Base-by-base conservation (phyloP, 2,113 vertebrate genomes). In the Gavialis gangeticus region DNA sequence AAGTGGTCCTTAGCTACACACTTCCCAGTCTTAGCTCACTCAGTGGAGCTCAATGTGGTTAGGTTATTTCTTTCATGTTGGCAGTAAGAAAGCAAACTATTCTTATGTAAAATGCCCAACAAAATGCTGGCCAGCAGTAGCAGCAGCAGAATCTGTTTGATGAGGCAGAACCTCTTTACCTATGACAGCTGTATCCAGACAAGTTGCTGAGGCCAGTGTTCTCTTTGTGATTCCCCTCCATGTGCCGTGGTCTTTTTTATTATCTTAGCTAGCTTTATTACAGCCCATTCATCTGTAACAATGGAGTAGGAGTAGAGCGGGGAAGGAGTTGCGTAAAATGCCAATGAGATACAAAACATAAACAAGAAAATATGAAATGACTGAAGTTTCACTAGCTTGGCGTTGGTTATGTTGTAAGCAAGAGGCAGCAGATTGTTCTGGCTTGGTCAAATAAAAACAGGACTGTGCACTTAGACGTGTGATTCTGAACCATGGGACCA, bases 61-160 rank as follows among this genome's bases (percentile, higher is more conserved):
- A 0, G 2, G 59, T 27, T 17, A 21, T 3, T 19, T 75, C 60
- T 69, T n/a, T 79, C n/a, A 66, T n/a, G 0, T 1, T n/a, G 27
- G 6, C 69, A 30, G 34, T 3, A 58, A 27, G 56, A 66, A 75
- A 27, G 1, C 5, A 67, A 79, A n/a, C 46, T 63, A 5, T 9
- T 12, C 30, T 34, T 58, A 8, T 1, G 27, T n/a, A 63, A 76
- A 84, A 27, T 1, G 21, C 12, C 66, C 27, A 56, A 67, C 69
- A 86, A 18, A 0, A 1, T 75, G 19, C 60, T 28, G 75, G 62
- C 56, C 66, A 54, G 55, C 46, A 46, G 46, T 46, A 71, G 67
- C 75, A 6, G 27, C 57, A 54, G 58, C 76, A 59, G 69, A 14
- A 28, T 22, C 25, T 75, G 78, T 17, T 75, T 25, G 57, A n/a